Conservation (phyloP, 2,797 vertebrate species). For the Euthynnus affinis region DNA sequence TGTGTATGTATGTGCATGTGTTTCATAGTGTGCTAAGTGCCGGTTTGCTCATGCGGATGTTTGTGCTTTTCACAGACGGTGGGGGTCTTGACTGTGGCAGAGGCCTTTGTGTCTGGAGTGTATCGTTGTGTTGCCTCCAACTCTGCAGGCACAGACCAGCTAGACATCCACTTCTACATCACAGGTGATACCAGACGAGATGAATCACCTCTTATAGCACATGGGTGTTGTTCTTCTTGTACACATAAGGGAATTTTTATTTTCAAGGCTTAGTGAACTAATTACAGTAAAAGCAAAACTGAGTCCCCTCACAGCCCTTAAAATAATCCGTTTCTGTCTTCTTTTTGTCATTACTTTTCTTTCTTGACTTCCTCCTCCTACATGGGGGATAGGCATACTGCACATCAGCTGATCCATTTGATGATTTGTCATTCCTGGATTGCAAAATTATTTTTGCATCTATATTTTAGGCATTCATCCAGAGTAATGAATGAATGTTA, state of each 20-base stretch:
- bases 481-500: not conserved
- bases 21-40: constrained; percentile 33
- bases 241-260: not conserved
- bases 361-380: not conserved
- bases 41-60: constrained; percentile 56
- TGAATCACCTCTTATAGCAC: constrained; percentile 3
- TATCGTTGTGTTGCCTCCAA: constrained; percentile 94
- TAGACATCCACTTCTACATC: constrained; percentile 91
- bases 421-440: not conserved
- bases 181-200: constrained; percentile 88
- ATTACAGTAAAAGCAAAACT: not conserved
- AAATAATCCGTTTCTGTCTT: not conserved
- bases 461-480: not conserved
- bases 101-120: constrained; percentile 91
- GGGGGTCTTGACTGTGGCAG: constrained; percentile 91
- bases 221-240: not conserved
- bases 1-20: constrained; percentile 21
- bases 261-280: not conserved
- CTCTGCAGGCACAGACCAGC: constrained; percentile 88
- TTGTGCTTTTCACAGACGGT: constrained; percentile 87
- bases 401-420: not conserved
- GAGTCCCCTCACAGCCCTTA: accelerated
- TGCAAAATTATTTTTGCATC: not conserved
- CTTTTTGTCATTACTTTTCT: not conserved
- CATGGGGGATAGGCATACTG: not conserved